phyloP scores from a whole-genome alignment of 2,113 vertebrate genomes.

The Procavia capensis region DNA sequence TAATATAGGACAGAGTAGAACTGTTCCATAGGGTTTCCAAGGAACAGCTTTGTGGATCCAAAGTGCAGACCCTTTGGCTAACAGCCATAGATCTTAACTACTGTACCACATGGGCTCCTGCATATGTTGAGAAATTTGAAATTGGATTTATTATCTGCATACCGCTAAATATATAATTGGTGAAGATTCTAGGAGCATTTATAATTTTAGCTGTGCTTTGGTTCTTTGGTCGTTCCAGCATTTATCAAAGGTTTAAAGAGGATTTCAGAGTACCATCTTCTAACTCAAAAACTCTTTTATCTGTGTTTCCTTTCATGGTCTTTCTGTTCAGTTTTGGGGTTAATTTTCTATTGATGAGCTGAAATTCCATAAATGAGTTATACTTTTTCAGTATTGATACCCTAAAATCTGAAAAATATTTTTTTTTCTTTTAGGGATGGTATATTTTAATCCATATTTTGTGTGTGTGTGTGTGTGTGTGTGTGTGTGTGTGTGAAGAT shows the following conservation, averaged over 20 bases:
- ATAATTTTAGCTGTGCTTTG: not conserved
- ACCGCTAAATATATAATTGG: not conserved
- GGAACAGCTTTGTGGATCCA: too few species aligned
- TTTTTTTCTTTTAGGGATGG: not conserved
- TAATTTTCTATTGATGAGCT: not conserved
- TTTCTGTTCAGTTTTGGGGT: not conserved
- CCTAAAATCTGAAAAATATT: not conserved
- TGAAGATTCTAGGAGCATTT: not conserved
- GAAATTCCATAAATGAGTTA: not conserved
- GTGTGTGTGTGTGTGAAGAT: too few species aligned
- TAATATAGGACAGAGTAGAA: too few species aligned
- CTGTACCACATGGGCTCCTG: too few species aligned
- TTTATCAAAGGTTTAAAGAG: not conserved
- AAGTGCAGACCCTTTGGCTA: too few species aligned
- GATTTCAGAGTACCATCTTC: not conserved
- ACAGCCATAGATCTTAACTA: too few species aligned
- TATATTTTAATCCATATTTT: not conserved
- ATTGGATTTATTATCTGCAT: not conserved
- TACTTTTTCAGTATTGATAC: not conserved
- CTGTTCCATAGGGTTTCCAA: too few species aligned
- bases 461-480: too few species aligned
- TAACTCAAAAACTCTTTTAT: not conserved
- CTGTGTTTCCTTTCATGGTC: not conserved
- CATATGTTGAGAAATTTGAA: not conserved
- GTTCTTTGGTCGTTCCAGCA: not conserved